Evolutionary conservation across 2,797 vertebrate genomes (phyloP).

Genomic region (Myripristis jacobus): DNA sequence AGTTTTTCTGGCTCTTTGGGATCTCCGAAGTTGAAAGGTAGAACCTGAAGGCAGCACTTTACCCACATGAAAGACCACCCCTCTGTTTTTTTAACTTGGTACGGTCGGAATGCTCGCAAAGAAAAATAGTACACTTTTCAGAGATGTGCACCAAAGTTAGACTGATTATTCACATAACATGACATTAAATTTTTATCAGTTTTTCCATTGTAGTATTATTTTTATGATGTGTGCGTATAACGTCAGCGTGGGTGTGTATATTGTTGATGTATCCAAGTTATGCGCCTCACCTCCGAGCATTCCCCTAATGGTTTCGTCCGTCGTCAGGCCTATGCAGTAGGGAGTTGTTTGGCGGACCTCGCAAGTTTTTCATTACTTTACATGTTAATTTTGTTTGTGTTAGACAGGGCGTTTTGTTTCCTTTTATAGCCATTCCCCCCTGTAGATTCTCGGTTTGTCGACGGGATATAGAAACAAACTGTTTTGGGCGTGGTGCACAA

Average conservation of each 20-base stretch:
- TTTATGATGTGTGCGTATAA: neutral
- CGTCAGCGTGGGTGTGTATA: too few relatives aligned
- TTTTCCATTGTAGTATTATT: rapidly evolving
- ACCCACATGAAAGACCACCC: neutral
- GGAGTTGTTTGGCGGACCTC: slow-evolving; percentile 80
- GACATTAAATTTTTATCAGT: too few relatives aligned
- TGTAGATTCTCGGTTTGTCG: slow-evolving; percentile 9
- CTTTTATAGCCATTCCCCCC: slow-evolving; percentile 5
- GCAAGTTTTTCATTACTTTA: slow-evolving; percentile 80
- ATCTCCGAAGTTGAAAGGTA: slow-evolving; percentile 54
- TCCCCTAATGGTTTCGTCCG: slow-evolving; percentile 76
- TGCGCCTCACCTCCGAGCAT: slow-evolving; percentile 61
- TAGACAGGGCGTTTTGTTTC: neutral
- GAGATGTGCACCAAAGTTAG: neutral
- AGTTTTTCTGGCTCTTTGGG: slow-evolving; percentile 5
- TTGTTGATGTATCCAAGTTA: slow-evolving; percentile 25
- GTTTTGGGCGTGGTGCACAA: slow-evolving; percentile 64
- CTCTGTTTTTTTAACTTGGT: slow-evolving; percentile 62
- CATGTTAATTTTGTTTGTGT: slow-evolving; percentile 53
- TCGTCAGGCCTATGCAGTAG: slow-evolving; percentile 81
- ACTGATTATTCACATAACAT: neutral
- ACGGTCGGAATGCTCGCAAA: slow-evolving; percentile 64
- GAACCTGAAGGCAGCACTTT: slow-evolving; percentile 55
- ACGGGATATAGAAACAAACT: slow-evolving; percentile 34
- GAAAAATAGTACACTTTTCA: slow-evolving; percentile 4